phyloP scores from a whole-genome alignment of 2,888 invertebrate genomes.

The Odontomyia ornata region DNA sequence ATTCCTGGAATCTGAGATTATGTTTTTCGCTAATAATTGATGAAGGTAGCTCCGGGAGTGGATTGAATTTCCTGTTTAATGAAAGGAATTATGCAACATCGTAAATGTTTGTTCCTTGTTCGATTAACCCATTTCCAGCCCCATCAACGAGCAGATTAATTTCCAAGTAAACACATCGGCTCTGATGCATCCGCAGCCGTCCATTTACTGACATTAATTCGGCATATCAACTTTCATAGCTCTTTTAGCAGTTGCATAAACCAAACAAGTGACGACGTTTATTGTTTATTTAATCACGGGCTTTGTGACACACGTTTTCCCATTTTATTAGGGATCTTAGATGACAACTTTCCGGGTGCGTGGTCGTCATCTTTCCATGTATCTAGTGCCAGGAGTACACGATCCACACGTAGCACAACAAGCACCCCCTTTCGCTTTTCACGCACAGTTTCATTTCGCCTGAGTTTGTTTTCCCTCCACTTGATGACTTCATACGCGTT shows the following conservation, averaged over 20 bases:
- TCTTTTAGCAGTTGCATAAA: slow-evolving; percentile 44
- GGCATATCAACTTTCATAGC: slow-evolving; percentile 43
- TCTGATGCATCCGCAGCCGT: neutral
- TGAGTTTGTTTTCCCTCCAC: slow-evolving; percentile 29
- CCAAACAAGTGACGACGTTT: slow-evolving; percentile 43
- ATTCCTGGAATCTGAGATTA: no score
- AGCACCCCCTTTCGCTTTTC: neutral
- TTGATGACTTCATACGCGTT: slow-evolving; percentile 38
- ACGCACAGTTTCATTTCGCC: slow-evolving; percentile 12
- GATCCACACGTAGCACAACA: neutral
- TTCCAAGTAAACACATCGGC: slow-evolving; percentile 34
- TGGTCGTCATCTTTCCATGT: slow-evolving; percentile 13
- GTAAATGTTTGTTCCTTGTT: neutral
- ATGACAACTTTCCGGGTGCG: slow-evolving; percentile 26
- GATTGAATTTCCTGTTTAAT: no score
- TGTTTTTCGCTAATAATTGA: no score
- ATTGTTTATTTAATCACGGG: slow-evolving; percentile 45
- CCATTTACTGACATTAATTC: slow-evolving; percentile 29
- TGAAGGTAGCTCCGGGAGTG: no score
- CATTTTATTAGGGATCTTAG: slow-evolving; percentile 43
- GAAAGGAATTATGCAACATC: neutral
- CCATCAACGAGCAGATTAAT: slow-evolving; percentile 23
- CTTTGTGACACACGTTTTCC: slow-evolving; percentile 42
- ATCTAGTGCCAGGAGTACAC: neutral
- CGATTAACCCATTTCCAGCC: slow-evolving; percentile 17